Conservation (phyloP, 2,888 invertebrate genomes). For the Hypolimnas misippus region DNA sequence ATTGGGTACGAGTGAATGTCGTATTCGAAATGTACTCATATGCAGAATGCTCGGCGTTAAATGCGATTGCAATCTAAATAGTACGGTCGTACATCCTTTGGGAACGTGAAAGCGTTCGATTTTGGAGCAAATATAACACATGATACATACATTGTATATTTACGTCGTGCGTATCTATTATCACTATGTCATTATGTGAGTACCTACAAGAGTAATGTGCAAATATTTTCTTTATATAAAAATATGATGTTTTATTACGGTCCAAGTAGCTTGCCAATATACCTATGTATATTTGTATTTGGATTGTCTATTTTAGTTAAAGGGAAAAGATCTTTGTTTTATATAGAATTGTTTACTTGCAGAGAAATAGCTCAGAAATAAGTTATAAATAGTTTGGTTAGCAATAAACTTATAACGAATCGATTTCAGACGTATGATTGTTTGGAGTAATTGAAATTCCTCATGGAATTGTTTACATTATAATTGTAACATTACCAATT, state of each 20-base stretch:
- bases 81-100: neutral
- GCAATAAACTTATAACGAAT: too few species aligned
- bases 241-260: neutral
- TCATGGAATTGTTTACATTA: too few species aligned
- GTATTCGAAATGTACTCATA: conserved; percentile 19
- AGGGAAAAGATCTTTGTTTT: neutral
- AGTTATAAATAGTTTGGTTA: neutral
- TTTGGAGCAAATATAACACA: neutral
- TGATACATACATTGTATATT: neutral
- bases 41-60: conserved; percentile 6
- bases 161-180: neutral
- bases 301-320: neutral
- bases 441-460: neutral
- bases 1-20: conserved; percentile 20
- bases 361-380: neutral
- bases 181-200: neutral
- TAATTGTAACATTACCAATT: too few species aligned
- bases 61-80: conserved; percentile 4
- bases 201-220: too few species aligned
- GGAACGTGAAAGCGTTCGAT: conserved; percentile 3
- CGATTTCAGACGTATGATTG: neutral
- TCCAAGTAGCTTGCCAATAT: neutral
- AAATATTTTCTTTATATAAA: neutral
- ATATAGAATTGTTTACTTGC: neutral
- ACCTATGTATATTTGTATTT: neutral